Conservation (phyloP, 64 coral and sea anemone species). For the Montipora efflorescens region DNA sequence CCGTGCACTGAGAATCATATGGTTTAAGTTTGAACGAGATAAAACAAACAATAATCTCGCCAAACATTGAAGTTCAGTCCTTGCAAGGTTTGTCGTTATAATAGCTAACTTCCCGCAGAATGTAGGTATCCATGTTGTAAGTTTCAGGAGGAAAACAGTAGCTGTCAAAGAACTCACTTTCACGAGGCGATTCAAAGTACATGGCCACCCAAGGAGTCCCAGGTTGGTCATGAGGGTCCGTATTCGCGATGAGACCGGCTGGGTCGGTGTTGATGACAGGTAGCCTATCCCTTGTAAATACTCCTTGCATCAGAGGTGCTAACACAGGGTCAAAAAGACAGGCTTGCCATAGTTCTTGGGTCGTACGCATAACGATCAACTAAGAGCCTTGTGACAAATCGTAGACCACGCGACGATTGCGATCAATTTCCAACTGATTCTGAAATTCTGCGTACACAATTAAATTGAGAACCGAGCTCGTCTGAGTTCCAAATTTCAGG, state of each 20-base stretch:
- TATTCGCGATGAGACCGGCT: too few relatives aligned
- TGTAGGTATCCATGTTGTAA: too few relatives aligned
- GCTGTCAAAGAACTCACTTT: not conserved
- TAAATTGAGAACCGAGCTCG: not conserved
- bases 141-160: too few relatives aligned
- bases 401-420: not conserved
- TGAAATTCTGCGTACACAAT: conserved; percentile 31
- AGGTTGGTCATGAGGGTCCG: too few relatives aligned
- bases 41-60: too few relatives aligned
- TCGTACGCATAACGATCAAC: not conserved
- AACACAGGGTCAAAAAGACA: not conserved
- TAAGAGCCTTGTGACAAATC: not conserved
- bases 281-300: not conserved
- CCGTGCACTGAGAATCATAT: not conserved
- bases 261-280: too few relatives aligned
- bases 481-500: not conserved
- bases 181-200: too few relatives aligned
- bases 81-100: too few relatives aligned
- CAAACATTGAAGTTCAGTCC: too few relatives aligned
- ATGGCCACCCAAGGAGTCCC: not conserved
- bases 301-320: not conserved
- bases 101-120: too few relatives aligned
- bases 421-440: conserved; percentile 9
- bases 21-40: not conserved
- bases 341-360: not conserved